Percentiles rank a stretch among this genome's conserved stretches.
Evolutionary conservation across 2,888 invertebrate species (phyloP).

Genomic region (Torymus aiolomorphi): DNA sequence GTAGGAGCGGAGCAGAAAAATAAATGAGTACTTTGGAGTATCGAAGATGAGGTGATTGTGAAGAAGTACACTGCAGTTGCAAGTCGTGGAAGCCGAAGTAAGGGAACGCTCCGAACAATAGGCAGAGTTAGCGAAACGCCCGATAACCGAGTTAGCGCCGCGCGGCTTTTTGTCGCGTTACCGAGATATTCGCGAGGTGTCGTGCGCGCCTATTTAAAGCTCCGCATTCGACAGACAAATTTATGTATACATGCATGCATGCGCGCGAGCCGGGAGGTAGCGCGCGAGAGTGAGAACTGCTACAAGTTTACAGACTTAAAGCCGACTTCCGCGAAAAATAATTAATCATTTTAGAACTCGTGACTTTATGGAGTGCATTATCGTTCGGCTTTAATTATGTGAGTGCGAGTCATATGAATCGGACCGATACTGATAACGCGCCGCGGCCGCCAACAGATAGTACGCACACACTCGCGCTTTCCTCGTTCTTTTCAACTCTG

Average conservation of each 20-base stretch:
- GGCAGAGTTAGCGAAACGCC: no score
- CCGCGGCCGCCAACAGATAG: not conserved
- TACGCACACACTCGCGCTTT: not conserved
- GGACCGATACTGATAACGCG: conserved; percentile 31
- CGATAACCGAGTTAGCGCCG: not conserved
- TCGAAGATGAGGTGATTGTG: no score
- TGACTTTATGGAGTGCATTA: conserved; percentile 42
- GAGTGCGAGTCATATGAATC: conserved; percentile 24
- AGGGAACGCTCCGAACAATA: no score
- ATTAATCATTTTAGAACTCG: conserved; percentile 43
- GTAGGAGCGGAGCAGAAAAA: no score
- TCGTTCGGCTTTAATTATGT: conserved; percentile 26
- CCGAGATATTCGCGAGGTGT: conserved; percentile 3
- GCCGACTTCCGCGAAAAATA: conserved; percentile 38
- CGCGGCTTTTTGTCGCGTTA: not conserved
- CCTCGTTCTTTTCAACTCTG: no score
- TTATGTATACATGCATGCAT: no score
- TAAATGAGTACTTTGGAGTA: no score
- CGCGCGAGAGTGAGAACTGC: no score
- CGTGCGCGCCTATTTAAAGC: conserved; percentile 21
- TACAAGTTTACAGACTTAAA: not conserved
- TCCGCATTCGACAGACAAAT: no score
- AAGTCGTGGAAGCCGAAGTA: no score
- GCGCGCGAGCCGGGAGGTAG: no score
- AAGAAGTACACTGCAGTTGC: no score